Base-by-base conservation (phyloP, 1,140 invertebrate species). In the Spodoptera litura region DNA sequence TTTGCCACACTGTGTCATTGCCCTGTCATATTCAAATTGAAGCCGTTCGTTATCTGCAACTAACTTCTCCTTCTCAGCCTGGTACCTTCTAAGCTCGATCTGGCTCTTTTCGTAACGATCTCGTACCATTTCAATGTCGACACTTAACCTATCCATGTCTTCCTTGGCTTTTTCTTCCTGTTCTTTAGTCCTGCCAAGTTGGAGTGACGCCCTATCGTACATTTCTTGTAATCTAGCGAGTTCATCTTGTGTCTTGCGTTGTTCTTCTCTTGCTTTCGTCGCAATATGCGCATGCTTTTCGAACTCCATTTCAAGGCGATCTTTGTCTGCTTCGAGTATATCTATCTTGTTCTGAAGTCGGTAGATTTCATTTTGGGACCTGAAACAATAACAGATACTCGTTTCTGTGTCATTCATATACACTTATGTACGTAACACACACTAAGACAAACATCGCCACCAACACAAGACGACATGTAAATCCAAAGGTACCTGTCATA, bases 91-190 rank as follows among this genome's bases (percentile, higher is more conserved):
- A 38, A 98, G 91, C 89, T 99, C 98, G 56, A 97, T 97, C 88
- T 98, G 97, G 3, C 97, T 95, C 90, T 99, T 99, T 82, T 99
- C 98, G 89, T 98, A 98, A 55, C 98, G 96, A 87, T 99, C 98
- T n/a, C 98, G 96, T 59, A 98, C 96, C 95, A 99, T 97, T 90
- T 98, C 97, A 3, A 98, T 92, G 86, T 98, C 97, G 59, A 98
- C 96, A 79, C 96, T 95, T 71, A 97, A 88, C 83, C 97, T 95
- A 85, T 98, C 98, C 78, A 98, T 95, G 83, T 98, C 98, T 87
- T 98, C 97, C 89, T 98, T 98, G 10, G 97, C 96, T 89, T 99
- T 98, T 81, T 99, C 98, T 95, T 99, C 98, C 83, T 97, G 96
- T 89, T 99, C 98, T 90, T 98, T 98, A 27, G 97, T 96, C 84